Conservation (phyloP, 2,797 vertebrate genomes). For the Antennarius maculatus region DNA sequence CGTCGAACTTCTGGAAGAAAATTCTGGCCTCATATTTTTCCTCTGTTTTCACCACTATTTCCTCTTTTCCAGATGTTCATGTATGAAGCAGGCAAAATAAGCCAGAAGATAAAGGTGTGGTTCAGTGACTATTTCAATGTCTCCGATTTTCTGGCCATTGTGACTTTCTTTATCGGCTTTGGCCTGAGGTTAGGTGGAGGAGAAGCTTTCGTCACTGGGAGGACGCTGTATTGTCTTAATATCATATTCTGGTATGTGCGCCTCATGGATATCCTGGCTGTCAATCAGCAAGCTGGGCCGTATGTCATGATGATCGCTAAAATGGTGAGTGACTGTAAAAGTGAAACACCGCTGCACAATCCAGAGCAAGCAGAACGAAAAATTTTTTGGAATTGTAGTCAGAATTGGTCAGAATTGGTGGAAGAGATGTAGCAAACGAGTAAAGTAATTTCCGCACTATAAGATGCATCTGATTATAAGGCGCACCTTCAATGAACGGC, state of each 20-base stretch:
- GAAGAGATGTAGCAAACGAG: neutral
- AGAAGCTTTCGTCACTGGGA: conserved; percentile 85
- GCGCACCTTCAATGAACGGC: no score
- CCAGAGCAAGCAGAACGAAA: neutral
- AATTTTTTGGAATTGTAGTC: no score
- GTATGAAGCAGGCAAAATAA: conserved; percentile 98
- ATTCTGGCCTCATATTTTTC: neutral
- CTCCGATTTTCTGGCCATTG: conserved; percentile 94
- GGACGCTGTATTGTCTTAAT: conserved; percentile 96
- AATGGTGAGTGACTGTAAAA: conserved; percentile 88
- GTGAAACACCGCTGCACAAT: neutral
- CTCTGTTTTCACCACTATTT: neutral
- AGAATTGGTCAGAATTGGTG: neutral
- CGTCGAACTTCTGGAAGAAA: neutral
- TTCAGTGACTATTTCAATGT: conserved; percentile 97
- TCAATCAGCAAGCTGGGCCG: conserved; percentile 98
- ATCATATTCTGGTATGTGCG: conserved; percentile 99
- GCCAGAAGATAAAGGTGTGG: conserved; percentile 98
- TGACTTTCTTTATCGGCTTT: conserved; percentile 95
- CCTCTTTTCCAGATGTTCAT: conserved; percentile 89
- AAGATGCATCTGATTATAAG: no score
- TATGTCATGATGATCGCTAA: conserved; percentile 99
- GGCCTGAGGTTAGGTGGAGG: conserved; percentile 88
- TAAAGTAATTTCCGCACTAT: no score
- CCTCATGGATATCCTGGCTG: conserved; percentile 94